Percentiles rank a stretch among this genome's conserved stretches.
These are phyloP conservation scores for Artemia sinica DNA, from an alignment of 2,888 invertebrate genomes.

Conservation along the genomic window DNA sequence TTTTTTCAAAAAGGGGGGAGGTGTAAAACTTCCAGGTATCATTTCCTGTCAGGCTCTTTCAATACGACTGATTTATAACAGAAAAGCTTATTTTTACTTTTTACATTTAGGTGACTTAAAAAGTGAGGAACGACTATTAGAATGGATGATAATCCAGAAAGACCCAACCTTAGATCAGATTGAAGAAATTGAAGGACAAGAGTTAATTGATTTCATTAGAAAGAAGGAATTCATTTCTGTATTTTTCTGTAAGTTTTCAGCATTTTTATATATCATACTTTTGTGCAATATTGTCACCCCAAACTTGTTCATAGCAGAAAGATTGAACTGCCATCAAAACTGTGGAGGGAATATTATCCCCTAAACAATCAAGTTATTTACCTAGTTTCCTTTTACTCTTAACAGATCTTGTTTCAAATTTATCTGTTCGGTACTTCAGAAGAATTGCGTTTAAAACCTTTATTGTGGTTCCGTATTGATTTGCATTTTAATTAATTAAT, in stretches of 20 bases:
- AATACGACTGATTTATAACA: slow-evolving; percentile 15
- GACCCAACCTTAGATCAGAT: slow-evolving; percentile 80
- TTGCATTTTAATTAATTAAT: too few species aligned
- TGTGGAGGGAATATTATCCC: too few species aligned
- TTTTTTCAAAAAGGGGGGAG: too few species aligned
- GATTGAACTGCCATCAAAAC: too few species aligned
- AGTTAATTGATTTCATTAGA: slow-evolving; percentile 52
- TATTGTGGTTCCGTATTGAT: too few species aligned
- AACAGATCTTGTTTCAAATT: too few species aligned
- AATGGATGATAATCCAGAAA: slow-evolving; percentile 75
- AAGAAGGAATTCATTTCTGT: slow-evolving; percentile 67
- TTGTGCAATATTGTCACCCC: not conserved
- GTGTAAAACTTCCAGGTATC: not conserved
- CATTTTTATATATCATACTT: not conserved
- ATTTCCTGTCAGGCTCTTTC: not conserved
- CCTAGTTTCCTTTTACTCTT: too few species aligned
- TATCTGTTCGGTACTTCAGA: too few species aligned
- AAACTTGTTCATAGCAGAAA: too few species aligned
- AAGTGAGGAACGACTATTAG: slow-evolving; percentile 42
- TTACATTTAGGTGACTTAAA: slow-evolving; percentile 28
- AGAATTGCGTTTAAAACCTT: too few species aligned
- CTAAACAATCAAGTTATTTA: too few species aligned
- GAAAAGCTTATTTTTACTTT: not conserved
- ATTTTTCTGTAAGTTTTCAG: slow-evolving; percentile 67
- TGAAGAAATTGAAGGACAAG: slow-evolving; percentile 66